Conservation (phyloP, 2,888 invertebrate genomes). For the Acleris cristana region DNA sequence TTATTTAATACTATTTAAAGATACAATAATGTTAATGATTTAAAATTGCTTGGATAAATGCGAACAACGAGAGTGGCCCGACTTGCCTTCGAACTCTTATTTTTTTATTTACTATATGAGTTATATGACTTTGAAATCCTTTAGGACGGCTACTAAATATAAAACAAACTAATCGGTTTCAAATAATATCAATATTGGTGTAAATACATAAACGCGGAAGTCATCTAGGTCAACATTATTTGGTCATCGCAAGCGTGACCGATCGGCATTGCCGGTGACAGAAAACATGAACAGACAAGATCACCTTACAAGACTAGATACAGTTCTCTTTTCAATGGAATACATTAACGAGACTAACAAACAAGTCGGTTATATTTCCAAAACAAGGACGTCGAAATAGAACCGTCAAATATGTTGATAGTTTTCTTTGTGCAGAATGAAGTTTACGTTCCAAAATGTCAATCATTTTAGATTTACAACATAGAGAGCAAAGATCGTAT, state of each 20-base stretch:
- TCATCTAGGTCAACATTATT: slow-evolving; percentile 19
- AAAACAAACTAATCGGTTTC: no score
- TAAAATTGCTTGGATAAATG: no score
- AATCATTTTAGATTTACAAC: no score
- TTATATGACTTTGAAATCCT: no score
- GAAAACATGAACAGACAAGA: slow-evolving; percentile 39
- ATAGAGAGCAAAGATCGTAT: slow-evolving; percentile 23
- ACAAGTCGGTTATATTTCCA: background rate
- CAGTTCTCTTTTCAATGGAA: slow-evolving; percentile 1
- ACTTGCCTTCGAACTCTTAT: no score
- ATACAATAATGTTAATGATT: no score
- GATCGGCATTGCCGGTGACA: slow-evolving; percentile 37
- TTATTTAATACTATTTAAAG: no score
- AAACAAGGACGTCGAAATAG: slow-evolving; percentile 10
- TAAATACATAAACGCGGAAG: background rate
- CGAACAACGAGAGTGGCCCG: no score
- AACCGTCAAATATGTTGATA: slow-evolving; percentile 15
- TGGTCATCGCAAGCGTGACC: slow-evolving; percentile 38
- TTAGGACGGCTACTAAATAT: no score
- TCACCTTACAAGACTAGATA: slow-evolving; percentile 34
- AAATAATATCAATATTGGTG: no score
- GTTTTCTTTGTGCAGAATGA: slow-evolving; percentile 13
- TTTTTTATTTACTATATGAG: no score
- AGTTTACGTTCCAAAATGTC: slow-evolving; percentile 12
- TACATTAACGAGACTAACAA: background rate